phyloP scores from a whole-genome alignment of 1,140 invertebrate genomes.

The Ephestia elutella region DNA sequence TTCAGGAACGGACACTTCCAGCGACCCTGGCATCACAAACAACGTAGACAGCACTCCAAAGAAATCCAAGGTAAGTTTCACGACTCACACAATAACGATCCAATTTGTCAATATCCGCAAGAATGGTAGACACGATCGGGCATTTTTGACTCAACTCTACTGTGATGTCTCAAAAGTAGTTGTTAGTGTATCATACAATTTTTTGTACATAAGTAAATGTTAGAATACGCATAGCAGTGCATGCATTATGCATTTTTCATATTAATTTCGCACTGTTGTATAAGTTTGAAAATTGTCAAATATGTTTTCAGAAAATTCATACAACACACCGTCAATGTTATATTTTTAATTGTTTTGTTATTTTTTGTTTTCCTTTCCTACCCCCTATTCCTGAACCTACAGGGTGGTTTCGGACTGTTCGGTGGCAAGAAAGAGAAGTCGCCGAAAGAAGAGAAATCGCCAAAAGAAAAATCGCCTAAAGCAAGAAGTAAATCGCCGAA shows the following conservation, averaged over 20 bases:
- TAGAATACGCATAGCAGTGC: constrained; percentile 36
- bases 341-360: constrained; percentile 49
- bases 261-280: constrained; percentile 38
- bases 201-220: constrained; percentile 52
- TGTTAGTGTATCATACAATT: constrained; percentile 46
- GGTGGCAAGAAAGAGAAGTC: constrained; percentile 60
- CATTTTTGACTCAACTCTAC: constrained; percentile 13
- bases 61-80: constrained; percentile 59
- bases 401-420: constrained; percentile 64
- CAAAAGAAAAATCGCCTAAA: constrained; percentile 59
- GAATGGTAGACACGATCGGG: constrained; percentile 45
- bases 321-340: constrained; percentile 28
- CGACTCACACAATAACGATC: not conserved
- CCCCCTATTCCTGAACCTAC: constrained; percentile 35
- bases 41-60: constrained; percentile 68
- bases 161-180: constrained; percentile 36
- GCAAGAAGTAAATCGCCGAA: constrained; percentile 61
- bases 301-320: constrained; percentile 13
- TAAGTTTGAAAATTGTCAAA: constrained; percentile 14
- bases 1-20: constrained; percentile 64
- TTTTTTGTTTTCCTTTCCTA: constrained; percentile 48
- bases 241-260: constrained; percentile 40
- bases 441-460: constrained; percentile 58
- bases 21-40: constrained; percentile 60
- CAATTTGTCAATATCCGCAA: constrained; percentile 23